Percentiles rank a stretch among this genome's conserved stretches.
Conservation (phyloP, 2,888 invertebrate species). For the Listrodromus nycthemerus region DNA sequence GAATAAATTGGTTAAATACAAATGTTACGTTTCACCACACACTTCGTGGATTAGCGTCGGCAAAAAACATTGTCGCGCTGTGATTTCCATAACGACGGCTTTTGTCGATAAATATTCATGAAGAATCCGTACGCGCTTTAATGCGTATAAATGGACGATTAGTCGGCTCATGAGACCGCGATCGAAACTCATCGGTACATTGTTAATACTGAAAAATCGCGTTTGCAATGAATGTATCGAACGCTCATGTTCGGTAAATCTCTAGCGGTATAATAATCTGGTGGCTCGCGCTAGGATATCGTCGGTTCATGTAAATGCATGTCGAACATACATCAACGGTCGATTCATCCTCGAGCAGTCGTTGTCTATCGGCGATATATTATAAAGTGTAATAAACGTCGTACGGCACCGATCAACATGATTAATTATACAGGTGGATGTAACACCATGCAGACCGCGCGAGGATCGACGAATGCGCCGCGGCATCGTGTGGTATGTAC, state of each 20-base stretch:
- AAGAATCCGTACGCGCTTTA: slow-evolving; percentile 17
- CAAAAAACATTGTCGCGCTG: background rate
- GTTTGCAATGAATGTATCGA: background rate
- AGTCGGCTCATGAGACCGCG: slow-evolving; percentile 6
- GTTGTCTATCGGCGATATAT: slow-evolving; percentile 46
- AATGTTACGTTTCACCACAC: no score
- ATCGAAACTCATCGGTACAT: slow-evolving; percentile 31
- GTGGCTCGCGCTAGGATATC: slow-evolving; percentile 44
- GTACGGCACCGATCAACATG: slow-evolving; percentile 54
- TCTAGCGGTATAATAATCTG: slow-evolving; percentile 18
- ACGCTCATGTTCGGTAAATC: slow-evolving; percentile 46
- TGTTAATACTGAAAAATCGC: background rate
- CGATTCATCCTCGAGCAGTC: slow-evolving; percentile 52
- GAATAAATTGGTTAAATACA: no score
- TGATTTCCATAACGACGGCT: background rate
- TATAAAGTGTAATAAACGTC: slow-evolving; percentile 66
- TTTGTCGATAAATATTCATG: slow-evolving; percentile 46
- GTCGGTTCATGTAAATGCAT: slow-evolving; percentile 63
- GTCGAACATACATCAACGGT: slow-evolving; percentile 63
- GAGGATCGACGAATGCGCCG: slow-evolving; percentile 4
- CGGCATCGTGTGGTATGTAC: slow-evolving; percentile 9
- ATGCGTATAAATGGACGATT: slow-evolving; percentile 43
- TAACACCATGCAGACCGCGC: slow-evolving; percentile 19
- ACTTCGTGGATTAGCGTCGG: no score
- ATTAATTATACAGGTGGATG: slow-evolving; percentile 56